Evolutionary conservation across 2,113 vertebrate genomes (phyloP), one percentile per base, ranked within the genome.

Genomic region (Zapornia atra): DNA sequence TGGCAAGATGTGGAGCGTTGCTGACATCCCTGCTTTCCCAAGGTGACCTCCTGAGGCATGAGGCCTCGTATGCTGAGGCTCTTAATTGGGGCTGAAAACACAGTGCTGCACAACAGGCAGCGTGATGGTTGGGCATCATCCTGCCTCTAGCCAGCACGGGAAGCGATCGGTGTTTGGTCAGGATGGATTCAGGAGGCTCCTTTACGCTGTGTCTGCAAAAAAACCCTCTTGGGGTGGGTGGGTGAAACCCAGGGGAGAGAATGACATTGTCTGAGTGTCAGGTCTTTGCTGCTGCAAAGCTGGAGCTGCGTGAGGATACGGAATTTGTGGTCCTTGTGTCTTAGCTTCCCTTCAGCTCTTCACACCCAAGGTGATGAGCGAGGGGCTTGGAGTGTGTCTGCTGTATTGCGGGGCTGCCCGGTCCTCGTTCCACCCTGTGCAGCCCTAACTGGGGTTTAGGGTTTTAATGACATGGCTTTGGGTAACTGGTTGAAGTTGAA

Each of bases 321-420:
- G 82, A 38, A 53, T 36, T 12, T 34, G 36, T 82, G 48, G 66
- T 60, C 34, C 38, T 89, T 2, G 3, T 61, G 69, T 63, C 38
- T 68, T n/a, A 72, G 61, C 25, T 46, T 57, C 64, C n/a, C 21
- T 36, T 86, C 7, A 10, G 66, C 79, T 81, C 57, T 20, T n/a
- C 31, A 3, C 12, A 38, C 64, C 34, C 29, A 19, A 19, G 59
- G 48, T n/a, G 68, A 54, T 8, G 46, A 7, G 51, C 3, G 70
- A 65, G n/a, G 79, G 53, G 34, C 68, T 77, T 1, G 1, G 22
- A 5, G 19, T 6, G 20, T 1, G 4, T 4, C 5, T 40, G 51
- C 11, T 57, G 72, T n/a, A 5, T 61, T 12, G 0, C 2, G 15
- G 29, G 44, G 69, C 88, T 90, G 42, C 72, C 72, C 31, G 26